Base-by-base conservation (phyloP, 2,888 invertebrate species). In the Drosophila nigritarsus region DNA sequence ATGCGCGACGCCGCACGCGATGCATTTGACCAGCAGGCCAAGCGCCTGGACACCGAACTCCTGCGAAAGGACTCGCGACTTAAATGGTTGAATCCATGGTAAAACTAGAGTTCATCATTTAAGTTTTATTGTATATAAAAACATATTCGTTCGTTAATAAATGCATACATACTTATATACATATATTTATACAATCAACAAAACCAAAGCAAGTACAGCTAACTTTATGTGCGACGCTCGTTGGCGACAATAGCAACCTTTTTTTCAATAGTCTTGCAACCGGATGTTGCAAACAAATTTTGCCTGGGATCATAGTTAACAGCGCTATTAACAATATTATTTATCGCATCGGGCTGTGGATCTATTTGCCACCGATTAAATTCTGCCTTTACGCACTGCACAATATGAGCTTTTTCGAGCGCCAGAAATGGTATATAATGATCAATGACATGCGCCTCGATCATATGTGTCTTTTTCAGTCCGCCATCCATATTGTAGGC, bases 351-450 rank as follows among this genome's bases (percentile, higher is more conserved):
- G 0, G 69, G 32, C 0, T 59, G 20, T 0, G 91, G 87, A 0
- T 72, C 45, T 6, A 83, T 84, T 0, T 20, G 0, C 78, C 94
- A 91, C 5, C 93, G 93, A 51, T 83, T 48, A 73, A 97, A 96
- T 90, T 96, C 96, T 42, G 95, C 95, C 64, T 93, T 87, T 32
- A 97, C 95, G 92, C 99, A 99, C 88, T 95, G 93, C 80, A 94
- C 94, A 0, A 99, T 95, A 93, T 99, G 99, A 3, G 93, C 92
- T 85, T 96, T 95, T 93, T 99, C 98, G 77, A 99, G 92, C 1
- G 99, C 99, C 77, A 99, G 93, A 92, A 99, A 99, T 54, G 99
- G 99, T 76, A 99, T 95, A 92, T 97, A 99, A 90, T 98, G 97
- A 92, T 99, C 98, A 70, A 99, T 97, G 51, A 99, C 94, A 93